phyloP scores from a whole-genome alignment of 1,140 invertebrate genomes.

The Cyrtorhinus lividipennis region DNA sequence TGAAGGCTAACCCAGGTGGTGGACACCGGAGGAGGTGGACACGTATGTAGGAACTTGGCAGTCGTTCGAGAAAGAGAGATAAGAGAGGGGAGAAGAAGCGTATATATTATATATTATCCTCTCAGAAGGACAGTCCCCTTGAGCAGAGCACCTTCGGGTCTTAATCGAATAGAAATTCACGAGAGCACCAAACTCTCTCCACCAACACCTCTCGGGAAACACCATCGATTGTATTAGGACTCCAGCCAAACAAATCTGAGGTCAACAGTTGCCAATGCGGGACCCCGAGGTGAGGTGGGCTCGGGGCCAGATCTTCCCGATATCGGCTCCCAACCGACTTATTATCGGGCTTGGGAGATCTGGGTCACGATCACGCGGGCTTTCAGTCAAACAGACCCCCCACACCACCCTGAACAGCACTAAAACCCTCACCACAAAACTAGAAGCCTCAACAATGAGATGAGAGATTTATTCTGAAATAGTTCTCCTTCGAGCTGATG shows the following conservation, averaged over 20 bases:
- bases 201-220: background rate
- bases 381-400: constrained; percentile 6
- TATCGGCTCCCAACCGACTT: background rate
- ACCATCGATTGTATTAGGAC: constrained; percentile 2
- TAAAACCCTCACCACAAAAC: too few species aligned
- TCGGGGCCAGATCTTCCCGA: background rate
- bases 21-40: too few species aligned
- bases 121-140: background rate
- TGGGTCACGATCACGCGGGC: constrained; percentile 3
- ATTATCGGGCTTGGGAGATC: background rate
- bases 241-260: background rate
- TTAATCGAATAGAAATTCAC: background rate
- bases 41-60: too few species aligned
- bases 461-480: too few species aligned
- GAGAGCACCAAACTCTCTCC: background rate
- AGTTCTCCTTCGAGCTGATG: too few species aligned
- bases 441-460: too few species aligned
- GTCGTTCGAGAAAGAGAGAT: too few species aligned
- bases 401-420: too few species aligned
- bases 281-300: background rate
- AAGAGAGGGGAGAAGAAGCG: too few species aligned
- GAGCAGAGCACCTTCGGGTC: too few species aligned
- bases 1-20: too few species aligned
- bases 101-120: background rate
- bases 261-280: constrained; percentile 2